Percentiles rank a stretch among this genome's conserved stretches.
phyloP scores from a whole-genome alignment of 2,888 invertebrate genomes.

The Sinohyriopsis cumingii region DNA sequence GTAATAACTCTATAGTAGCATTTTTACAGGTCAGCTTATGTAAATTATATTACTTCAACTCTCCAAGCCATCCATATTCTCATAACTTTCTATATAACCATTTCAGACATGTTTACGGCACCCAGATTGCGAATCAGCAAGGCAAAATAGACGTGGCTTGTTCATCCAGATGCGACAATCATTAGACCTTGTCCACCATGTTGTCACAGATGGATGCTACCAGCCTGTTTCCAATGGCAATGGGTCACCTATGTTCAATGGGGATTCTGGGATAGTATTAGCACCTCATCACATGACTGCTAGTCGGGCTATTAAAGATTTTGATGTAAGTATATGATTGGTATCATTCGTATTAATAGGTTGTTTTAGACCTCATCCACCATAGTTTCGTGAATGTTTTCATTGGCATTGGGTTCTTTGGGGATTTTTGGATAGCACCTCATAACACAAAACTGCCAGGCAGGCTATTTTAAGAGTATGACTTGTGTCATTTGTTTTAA shows the following conservation, averaged over 20 bases:
- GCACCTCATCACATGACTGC: constrained; percentile 75
- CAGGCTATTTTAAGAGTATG: no score
- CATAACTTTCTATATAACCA: no score
- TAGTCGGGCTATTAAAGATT: constrained; percentile 85
- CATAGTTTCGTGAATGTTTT: no score
- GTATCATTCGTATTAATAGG: no score
- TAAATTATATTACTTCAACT: no score
- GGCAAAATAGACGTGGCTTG: constrained; percentile 96
- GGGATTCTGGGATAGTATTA: constrained; percentile 71
- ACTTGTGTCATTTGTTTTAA: no score
- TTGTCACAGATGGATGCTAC: constrained; percentile 93
- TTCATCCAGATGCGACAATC: constrained; percentile 95
- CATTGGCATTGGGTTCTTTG: no score
- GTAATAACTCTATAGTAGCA: no score
- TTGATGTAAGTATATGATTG: constrained; percentile 75
- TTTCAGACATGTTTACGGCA: constrained; percentile 90
- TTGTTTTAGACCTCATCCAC: neutral
- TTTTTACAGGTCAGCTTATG: no score
- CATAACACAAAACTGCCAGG: no score
- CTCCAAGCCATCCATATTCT: no score
- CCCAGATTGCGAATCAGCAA: constrained; percentile 92
- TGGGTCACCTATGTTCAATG: constrained; percentile 59
- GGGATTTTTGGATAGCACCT: no score
- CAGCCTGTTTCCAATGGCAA: constrained; percentile 44
- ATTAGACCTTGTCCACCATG: constrained; percentile 97